Base-by-base conservation (phyloP, 2,888 invertebrate species). In the Lycaena phlaeas region DNA sequence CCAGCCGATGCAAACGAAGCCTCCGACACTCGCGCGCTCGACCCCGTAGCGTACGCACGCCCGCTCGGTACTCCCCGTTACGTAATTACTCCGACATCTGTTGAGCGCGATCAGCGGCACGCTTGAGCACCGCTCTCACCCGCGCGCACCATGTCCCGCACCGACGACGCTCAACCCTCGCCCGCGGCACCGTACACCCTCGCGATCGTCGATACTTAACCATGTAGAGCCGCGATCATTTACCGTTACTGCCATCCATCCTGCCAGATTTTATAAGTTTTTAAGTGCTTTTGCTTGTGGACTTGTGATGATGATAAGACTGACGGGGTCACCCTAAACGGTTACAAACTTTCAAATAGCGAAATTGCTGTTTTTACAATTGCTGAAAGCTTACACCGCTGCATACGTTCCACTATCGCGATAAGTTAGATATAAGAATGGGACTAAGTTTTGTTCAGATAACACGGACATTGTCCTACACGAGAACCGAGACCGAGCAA, bases 21-120 rank as follows among this genome's bases (percentile, higher is more conserved):
- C 64, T 63, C 57, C 57, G 61, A 56, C 77, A 81, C 57, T 81
- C 79, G 77, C 76, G 79, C 75, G 75, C 57, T 59, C 49, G 65
- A 51, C 62, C 57, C 61, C 70, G 71, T 54, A 64, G 76, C 74
- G 74, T 60, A 61, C 68, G 37, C 51, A 61, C 64, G 67, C 59
- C 64, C 64, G 69, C 64, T 49, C 67, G 69, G 68, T 69, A 67
- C 67, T 61, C 47, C 50, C 50, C 53, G 66, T 79, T 79, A 75
- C 78, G 76, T 77, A 78, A 79, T 61, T 56, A 59, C 61, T 51
- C 60, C 73, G 67, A 64, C 78, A 78, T 73, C 78, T 79, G 81
- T 81, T 79, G 79, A 77, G 75, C 67, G 68, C 57, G 53, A 50
- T 59, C 65, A 66, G 68, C 68, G 68, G 56, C 76, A 75, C 78